Percentiles rank a stretch among this genome's conserved stretches.
These are phyloP conservation scores for Antennarius maculatus DNA, from an alignment of 2,797 vertebrate species.

Conservation along the genomic window DNA sequence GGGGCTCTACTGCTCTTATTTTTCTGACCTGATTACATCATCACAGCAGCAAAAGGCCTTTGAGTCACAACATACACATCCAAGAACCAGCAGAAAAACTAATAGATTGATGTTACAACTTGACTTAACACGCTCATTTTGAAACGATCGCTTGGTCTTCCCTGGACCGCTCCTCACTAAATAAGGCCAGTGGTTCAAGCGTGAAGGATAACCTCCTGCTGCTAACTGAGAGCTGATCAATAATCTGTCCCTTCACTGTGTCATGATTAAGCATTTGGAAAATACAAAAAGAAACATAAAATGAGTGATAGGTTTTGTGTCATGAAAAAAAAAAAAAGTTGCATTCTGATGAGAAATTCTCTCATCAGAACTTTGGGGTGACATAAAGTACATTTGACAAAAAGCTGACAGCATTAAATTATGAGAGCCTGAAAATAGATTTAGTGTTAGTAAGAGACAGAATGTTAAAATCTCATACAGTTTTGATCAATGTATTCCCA, in stretches of 20 bases:
- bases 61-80: conserved; percentile 6
- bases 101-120: too few species aligned
- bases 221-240: too few species aligned
- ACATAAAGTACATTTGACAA: not conserved
- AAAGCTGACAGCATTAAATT: conserved; percentile 7
- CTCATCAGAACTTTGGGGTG: too few species aligned
- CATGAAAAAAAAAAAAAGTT: too few species aligned
- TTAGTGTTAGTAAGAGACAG: conserved; percentile 19
- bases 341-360: too few species aligned
- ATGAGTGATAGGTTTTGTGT: not conserved
- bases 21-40: conserved; percentile 59
- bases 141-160: not conserved
- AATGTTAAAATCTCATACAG: conserved; percentile 31
- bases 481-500: conserved; percentile 7
- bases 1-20: conserved; percentile 35
- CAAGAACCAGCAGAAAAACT: too few species aligned
- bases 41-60: conserved; percentile 20
- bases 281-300: conserved; percentile 1
- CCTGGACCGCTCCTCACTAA: not conserved
- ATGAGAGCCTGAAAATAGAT: conserved; percentile 35
- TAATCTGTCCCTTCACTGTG: conserved; percentile 17
- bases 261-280: conserved; percentile 28
- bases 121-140: not conserved
- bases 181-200: conserved; percentile 13
- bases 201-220: not conserved